Evolutionary conservation across 2,113 vertebrate genomes (phyloP), one percentile per base, ranked within the genome.

Genomic region (rat (Rattus norvegicus)): DNA sequence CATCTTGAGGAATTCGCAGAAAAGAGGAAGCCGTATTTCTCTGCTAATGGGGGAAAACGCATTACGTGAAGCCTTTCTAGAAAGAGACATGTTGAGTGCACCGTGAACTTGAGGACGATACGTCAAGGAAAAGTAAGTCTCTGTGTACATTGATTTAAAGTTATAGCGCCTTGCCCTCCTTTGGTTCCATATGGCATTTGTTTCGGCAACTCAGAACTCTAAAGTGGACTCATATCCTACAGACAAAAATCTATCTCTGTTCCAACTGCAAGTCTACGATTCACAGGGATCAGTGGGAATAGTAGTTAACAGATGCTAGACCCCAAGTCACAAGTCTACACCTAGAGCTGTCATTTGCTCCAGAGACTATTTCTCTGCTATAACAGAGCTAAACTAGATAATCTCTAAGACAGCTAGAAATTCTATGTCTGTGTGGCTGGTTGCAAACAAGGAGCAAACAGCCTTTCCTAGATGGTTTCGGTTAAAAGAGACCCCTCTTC

Each of bases 11-110:
- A 96, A 80, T 92, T 93, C 7, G 61, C n/a, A 88, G 85, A 93
- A 43, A 84, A 83, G 95, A 86, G 92, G 70, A 80, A 96, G 43
- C 61, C 81, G 49, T 95, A 93, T 88, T 97, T 97, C 83, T 95
- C 92, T 95, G 36, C 13, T 92, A 87, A 92, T 65, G 54, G 75
- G 59, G 26, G 30, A 61, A 95, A 94, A 84, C 86, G 72, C 61
- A 94, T 95, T 83, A 70, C 22, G 47, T 17, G 28, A 67, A 83
- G 43, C 33, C 67, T 97, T 96, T 83, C 81, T 90, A 95, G 72
- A 16, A 93, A 96, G 91, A 97, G 43, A 96, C 65, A 1, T 49
- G 90, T 30, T 87, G 65, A 92, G 73, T 81, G 36, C 36, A 90
- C 75, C 39, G n/a, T 93, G 73, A 97, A 91, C 77, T 91, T 91